These are phyloP conservation scores for Tenthredo mesomela DNA, from an alignment of 2,888 invertebrate species.

Conservation along the genomic window DNA sequence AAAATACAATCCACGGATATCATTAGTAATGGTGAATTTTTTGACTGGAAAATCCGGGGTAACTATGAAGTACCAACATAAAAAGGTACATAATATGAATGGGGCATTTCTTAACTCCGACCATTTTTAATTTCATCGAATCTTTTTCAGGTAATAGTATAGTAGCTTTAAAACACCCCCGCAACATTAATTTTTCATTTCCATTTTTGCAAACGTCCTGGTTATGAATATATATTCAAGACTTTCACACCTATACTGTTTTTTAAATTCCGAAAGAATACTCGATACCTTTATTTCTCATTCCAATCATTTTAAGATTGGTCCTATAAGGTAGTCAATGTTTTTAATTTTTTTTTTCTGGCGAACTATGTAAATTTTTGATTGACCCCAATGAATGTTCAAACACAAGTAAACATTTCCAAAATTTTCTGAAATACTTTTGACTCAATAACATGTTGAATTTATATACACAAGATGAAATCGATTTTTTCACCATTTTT, in stretches of 20 bases:
- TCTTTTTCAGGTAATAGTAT: not conserved
- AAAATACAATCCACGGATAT: not conserved
- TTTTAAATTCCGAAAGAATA: not conserved
- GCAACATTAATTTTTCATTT: not conserved
- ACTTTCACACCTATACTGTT: not conserved
- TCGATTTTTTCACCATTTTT: not conserved
- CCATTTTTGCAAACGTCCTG: not conserved
- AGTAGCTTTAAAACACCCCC: slow-evolving; percentile 2
- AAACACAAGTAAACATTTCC: not conserved
- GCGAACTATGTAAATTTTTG: not conserved
- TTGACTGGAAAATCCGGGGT: not conserved
- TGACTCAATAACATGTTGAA: not conserved
- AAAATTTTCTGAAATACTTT: not conserved
- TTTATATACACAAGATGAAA: not conserved
- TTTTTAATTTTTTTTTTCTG: not conserved
- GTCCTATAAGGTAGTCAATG: not conserved
- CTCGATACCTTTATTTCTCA: not conserved
- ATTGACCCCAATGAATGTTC: not conserved
- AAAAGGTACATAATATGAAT: not conserved
- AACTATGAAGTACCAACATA: not conserved
- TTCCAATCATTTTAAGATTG: not conserved
- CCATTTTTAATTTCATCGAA: not conserved
- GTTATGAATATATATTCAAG: not conserved
- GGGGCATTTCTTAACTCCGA: not conserved
- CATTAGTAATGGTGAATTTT: not conserved